Evolutionary conservation across 2,113 vertebrate species (phyloP).

Genomic region (Rhinoptilus africanus): DNA sequence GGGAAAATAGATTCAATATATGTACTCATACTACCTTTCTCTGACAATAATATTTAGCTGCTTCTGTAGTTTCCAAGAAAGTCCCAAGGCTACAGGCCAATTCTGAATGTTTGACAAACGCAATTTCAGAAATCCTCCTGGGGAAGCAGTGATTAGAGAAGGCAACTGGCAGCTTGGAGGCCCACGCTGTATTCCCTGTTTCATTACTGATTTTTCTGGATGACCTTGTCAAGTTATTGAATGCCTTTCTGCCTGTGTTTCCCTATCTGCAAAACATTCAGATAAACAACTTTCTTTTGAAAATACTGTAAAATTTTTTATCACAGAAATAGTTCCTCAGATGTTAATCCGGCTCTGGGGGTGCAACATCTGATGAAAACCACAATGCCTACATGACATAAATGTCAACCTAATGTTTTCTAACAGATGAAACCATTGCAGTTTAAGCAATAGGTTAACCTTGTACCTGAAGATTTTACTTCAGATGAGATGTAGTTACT

Average conservation of each 20-base stretch:
- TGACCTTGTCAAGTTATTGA: slow-evolving; percentile 35
- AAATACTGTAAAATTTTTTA: neutral
- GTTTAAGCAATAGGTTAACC: neutral
- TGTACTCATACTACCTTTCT: neutral
- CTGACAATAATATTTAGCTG: neutral
- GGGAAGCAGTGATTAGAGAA: slow-evolving; percentile 17
- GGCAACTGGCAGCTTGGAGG: slow-evolving; percentile 20
- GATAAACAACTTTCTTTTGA: neutral
- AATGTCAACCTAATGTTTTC: neutral
- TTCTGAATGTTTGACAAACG: neutral
- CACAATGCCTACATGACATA: neutral
- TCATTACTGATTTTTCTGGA: neutral
- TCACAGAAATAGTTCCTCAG: neutral
- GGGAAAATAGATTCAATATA: neutral
- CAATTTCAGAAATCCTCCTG: neutral
- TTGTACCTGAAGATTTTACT: neutral
- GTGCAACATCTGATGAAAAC: neutral
- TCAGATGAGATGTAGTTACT: neutral
- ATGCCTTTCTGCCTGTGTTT: neutral
- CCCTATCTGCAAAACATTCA: neutral
- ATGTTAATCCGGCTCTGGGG: neutral
- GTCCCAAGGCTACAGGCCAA: neutral
- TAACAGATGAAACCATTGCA: neutral
- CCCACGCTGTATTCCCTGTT: neutral
- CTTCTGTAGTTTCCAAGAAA: neutral